A percentile compares a stretch with the other conserved stretches of the same genome.
Conservation (phyloP, 2,888 invertebrate genomes). For the Agonopterix arenella region DNA sequence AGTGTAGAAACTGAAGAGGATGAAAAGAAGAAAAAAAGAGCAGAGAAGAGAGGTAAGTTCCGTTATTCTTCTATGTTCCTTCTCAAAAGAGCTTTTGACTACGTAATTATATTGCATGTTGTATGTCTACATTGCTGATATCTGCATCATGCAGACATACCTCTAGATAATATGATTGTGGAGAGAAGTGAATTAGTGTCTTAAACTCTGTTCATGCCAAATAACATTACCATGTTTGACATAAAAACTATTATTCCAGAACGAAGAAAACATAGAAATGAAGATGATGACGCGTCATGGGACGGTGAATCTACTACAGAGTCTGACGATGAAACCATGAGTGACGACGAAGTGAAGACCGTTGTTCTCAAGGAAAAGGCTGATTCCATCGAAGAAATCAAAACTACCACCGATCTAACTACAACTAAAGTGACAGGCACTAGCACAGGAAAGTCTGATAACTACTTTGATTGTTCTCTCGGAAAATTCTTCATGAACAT, state of each 20-base stretch:
- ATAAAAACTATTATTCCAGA: slow-evolving; percentile 23
- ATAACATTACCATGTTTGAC: no score
- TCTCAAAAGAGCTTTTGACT: not conserved
- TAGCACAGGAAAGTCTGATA: slow-evolving; percentile 69
- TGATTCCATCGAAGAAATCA: slow-evolving; percentile 68
- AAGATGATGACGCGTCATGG: slow-evolving; percentile 77
- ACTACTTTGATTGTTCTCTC: slow-evolving; percentile 90
- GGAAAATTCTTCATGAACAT: slow-evolving; percentile 95
- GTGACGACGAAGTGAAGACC: slow-evolving; percentile 48
- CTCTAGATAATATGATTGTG: no score
- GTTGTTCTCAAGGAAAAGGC: slow-evolving; percentile 73
- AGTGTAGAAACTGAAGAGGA: slow-evolving; percentile 14
- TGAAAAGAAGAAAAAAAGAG: slow-evolving; percentile 44
- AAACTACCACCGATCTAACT: slow-evolving; percentile 56
- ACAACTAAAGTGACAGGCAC: slow-evolving; percentile 28
- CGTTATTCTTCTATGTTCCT: not conserved
- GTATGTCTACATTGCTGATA: no score
- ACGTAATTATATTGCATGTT: no score
- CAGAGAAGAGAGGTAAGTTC: slow-evolving; percentile 37
- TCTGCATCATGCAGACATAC: no score
- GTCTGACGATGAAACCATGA: slow-evolving; percentile 64
- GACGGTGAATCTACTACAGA: slow-evolving; percentile 72
- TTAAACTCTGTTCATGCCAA: no score
- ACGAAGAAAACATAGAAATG: slow-evolving; percentile 38
- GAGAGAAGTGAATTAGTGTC: no score